Evolutionary conservation across 2,888 invertebrate genomes (phyloP).

Genomic region (Lysandra bellargus): DNA sequence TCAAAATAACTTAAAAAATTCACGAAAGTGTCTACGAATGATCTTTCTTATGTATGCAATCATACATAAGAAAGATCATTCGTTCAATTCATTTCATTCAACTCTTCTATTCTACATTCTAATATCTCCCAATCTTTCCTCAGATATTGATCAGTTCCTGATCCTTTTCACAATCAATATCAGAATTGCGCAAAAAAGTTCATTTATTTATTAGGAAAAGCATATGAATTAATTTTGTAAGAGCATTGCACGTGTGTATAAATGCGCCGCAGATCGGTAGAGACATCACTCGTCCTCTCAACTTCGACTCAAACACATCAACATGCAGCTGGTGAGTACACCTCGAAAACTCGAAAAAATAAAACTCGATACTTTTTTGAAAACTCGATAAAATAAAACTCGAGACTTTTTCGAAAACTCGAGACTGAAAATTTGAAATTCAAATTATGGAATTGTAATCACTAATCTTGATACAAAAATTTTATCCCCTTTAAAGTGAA

Average conservation of each 20-base stretch:
- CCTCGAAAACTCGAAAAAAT: slow-evolving; percentile 1
- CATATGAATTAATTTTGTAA: slow-evolving; percentile 71
- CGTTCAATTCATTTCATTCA: no score
- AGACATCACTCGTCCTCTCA: slow-evolving; percentile 63
- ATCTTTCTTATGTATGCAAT: no score
- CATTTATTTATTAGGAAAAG: slow-evolving; percentile 63
- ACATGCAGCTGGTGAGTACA: slow-evolving; percentile 72
- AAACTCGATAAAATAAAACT: not conserved
- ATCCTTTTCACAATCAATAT: not conserved
- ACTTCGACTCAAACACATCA: slow-evolving; percentile 61
- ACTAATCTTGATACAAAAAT: not conserved
- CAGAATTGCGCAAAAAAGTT: slow-evolving; percentile 53
- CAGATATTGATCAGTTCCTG: not conserved
- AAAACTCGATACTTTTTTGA: not conserved
- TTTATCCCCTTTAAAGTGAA: not conserved
- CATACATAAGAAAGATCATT: no score
- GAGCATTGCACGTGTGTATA: slow-evolving; percentile 59
- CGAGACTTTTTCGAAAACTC: not conserved
- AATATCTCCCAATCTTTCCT: not conserved
- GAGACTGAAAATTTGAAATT: not conserved
- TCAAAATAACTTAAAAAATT: no score
- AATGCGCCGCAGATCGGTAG: slow-evolving; percentile 47
- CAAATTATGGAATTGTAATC: not conserved
- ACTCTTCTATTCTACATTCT: not conserved
- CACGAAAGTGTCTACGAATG: no score